Evolutionary conservation across 2,888 invertebrate genomes (phyloP).

Genomic region (Charanyca ferruginea): DNA sequence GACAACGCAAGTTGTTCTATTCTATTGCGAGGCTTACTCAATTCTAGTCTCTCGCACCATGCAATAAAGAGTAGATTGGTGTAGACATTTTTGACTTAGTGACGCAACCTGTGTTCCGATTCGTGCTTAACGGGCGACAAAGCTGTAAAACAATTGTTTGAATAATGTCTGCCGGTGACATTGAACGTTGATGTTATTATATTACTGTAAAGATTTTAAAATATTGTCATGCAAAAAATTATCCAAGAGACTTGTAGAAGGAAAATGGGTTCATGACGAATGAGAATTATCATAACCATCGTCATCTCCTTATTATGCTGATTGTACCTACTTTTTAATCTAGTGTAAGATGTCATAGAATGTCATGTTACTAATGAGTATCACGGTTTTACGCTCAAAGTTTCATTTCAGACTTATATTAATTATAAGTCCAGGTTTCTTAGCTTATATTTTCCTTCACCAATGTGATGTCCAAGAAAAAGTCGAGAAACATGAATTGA

Average conservation of each 20-base stretch:
- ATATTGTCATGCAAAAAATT: conserved; percentile 32
- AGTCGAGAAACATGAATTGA: too few relatives aligned
- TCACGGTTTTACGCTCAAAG: too few relatives aligned
- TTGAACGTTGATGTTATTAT: conserved; percentile 59
- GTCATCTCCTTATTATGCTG: background rate
- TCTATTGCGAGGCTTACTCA: background rate
- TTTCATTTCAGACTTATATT: too few relatives aligned
- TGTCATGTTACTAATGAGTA: too few relatives aligned
- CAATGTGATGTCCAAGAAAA: too few relatives aligned
- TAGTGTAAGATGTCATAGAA: too few relatives aligned
- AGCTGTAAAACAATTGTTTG: conserved; percentile 67
- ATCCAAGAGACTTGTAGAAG: too few relatives aligned
- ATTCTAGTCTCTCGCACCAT: background rate
- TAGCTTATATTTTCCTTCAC: too few relatives aligned
- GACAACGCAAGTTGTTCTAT: conserved; percentile 7
- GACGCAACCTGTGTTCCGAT: conserved; percentile 3
- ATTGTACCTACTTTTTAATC: background rate
- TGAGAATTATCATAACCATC: background rate
- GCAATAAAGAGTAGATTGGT: conserved; percentile 4
- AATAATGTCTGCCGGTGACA: conserved; percentile 60
- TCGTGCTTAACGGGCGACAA: conserved; percentile 49
- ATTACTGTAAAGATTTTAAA: conserved; percentile 49
- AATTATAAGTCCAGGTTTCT: too few relatives aligned
- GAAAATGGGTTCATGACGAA: conserved; percentile 10
- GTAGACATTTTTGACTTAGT: background rate